Evolutionary conservation across 2,113 vertebrate genomes (phyloP).

Genomic region (Gobius niger): DNA sequence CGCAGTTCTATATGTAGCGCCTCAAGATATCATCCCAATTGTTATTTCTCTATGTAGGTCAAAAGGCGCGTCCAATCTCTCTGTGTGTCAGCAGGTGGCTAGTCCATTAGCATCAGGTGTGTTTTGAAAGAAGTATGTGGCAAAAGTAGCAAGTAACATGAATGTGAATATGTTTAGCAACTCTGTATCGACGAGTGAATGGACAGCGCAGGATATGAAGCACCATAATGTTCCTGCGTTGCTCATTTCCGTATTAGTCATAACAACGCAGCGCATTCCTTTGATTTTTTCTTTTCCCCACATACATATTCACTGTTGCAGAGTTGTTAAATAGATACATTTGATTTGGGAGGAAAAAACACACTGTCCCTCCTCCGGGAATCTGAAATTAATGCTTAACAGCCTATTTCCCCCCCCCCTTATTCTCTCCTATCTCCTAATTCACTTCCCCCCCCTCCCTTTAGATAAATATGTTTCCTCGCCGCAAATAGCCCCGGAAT

Average conservation of each 20-base stretch:
- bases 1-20: neutral
- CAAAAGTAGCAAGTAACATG: too few species aligned
- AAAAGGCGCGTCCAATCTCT: neutral
- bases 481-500: conserved; percentile 58
- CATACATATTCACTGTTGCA: neutral
- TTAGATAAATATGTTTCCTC: conserved; percentile 54
- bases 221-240: too few species aligned
- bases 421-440: conserved; percentile 22
- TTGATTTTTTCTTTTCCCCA: neutral
- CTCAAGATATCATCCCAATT: neutral
- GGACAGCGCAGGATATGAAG: too few species aligned
- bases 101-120: too few species aligned
- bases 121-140: too few species aligned
- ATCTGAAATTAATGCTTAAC: conserved; percentile 35
- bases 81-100: too few species aligned
- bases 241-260: too few species aligned
- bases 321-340: neutral
- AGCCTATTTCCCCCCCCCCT: conserved; percentile 18
- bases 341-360: neutral
- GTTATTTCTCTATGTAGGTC: neutral
- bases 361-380: conserved; percentile 13
- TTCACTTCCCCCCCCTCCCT: conserved; percentile 11
- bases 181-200: too few species aligned
- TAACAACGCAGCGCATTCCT: neutral
- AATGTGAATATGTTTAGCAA: too few species aligned